Evolutionary conservation across 2,888 invertebrate genomes (phyloP).

Genomic region (Metellina segmentata): DNA sequence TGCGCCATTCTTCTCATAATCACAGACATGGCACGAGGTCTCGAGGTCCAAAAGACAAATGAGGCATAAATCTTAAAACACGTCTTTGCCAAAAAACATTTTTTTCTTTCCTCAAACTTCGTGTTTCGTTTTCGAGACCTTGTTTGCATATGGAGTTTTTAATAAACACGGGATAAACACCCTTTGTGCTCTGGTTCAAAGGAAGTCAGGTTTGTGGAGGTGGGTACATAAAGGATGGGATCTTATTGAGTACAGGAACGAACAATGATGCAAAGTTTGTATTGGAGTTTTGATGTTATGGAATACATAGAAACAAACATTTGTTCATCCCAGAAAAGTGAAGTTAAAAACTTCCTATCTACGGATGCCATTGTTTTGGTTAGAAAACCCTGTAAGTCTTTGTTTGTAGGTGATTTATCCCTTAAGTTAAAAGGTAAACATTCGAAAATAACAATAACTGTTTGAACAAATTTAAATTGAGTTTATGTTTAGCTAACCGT

Average conservation of each 20-base stretch:
- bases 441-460: no score
- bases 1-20: no score
- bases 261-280: background rate
- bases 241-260: background rate
- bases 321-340: no score
- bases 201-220: background rate
- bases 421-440: no score
- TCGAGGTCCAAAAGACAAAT: background rate
- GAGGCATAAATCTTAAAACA: background rate
- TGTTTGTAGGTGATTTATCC: no score
- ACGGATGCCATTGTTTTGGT: no score
- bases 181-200: background rate
- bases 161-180: background rate
- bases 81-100: background rate
- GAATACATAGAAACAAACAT: no score
- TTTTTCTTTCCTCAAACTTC: background rate
- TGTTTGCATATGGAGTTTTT: background rate
- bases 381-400: no score
- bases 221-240: background rate
- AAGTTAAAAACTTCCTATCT: no score
- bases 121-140: background rate
- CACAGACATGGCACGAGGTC: background rate
- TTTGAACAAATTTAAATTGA: no score
- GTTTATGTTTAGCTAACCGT: no score
- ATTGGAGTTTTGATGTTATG: no score